Conservation (phyloP, 2,888 invertebrate genomes). For the Fissipunctia ypsillon region DNA sequence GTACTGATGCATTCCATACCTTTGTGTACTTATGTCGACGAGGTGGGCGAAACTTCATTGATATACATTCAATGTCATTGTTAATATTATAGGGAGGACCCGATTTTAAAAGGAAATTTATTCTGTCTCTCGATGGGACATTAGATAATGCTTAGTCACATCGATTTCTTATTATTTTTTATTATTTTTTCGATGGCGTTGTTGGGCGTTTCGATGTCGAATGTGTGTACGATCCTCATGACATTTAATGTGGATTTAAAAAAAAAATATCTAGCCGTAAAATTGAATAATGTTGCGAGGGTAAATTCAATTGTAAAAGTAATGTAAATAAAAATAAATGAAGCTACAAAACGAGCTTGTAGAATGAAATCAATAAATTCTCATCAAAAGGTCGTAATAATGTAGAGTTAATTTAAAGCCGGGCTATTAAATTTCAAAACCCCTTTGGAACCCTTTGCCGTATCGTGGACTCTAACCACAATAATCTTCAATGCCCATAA, state of each 20-base stretch:
- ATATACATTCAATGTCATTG: slow-evolving; percentile 87
- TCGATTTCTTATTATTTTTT: slow-evolving; percentile 71
- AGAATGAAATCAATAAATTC: slow-evolving; percentile 78
- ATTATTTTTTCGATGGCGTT: slow-evolving; percentile 68
- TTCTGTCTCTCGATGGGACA: slow-evolving; percentile 82
- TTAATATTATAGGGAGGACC: slow-evolving; percentile 85
- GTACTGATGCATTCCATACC: slow-evolving; percentile 82
- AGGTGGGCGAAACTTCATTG: slow-evolving; percentile 89
- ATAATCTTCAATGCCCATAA: slow-evolving; percentile 85
- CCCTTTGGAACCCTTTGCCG: slow-evolving; percentile 78
- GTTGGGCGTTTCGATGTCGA: slow-evolving; percentile 67
- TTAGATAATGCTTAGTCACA: slow-evolving; percentile 83
- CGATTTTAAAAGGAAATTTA: slow-evolving; percentile 87
- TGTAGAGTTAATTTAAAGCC: slow-evolving; percentile 72
- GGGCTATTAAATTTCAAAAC: slow-evolving; percentile 83
- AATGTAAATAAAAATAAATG: slow-evolving; percentile 34
- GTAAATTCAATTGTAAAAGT: slow-evolving; percentile 43
- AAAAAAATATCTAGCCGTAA: slow-evolving; percentile 44
- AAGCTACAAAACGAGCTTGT: slow-evolving; percentile 41
- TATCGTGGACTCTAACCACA: slow-evolving; percentile 76
- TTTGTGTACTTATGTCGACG: slow-evolving; percentile 89
- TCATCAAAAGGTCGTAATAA: slow-evolving; percentile 77
- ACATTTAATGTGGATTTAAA: slow-evolving; percentile 61
- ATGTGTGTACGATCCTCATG: slow-evolving; percentile 68
- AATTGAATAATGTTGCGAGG: slow-evolving; percentile 28